These are phyloP conservation scores for Panagrolaimus sp. DNA, from an alignment of 1,140 invertebrate species.

Conservation along the genomic window DNA sequence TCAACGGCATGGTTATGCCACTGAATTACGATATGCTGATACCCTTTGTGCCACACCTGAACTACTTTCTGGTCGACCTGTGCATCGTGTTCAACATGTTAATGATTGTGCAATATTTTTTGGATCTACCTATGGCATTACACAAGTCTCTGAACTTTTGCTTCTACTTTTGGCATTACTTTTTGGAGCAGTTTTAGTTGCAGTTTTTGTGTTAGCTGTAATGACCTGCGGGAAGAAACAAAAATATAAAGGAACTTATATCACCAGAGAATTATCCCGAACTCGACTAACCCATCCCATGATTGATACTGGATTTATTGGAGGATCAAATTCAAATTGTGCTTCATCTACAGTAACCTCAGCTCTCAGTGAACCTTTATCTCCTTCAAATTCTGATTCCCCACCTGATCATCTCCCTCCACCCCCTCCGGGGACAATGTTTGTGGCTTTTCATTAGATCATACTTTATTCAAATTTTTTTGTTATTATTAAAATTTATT, in stretches of 20 bases:
- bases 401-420: slow-evolving; percentile 2
- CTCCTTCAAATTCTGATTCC: slow-evolving; percentile 15
- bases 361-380: slow-evolving; percentile 24
- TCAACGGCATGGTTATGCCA: slow-evolving; percentile 24
- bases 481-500: no score
- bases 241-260: slow-evolving; percentile 49
- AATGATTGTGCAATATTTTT: slow-evolving; percentile 58
- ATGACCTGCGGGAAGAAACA: slow-evolving; percentile 39
- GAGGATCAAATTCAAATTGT: slow-evolving; percentile 18
- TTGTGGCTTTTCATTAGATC: slow-evolving; percentile 14
- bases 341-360: slow-evolving; percentile 24
- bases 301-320: slow-evolving; percentile 19
- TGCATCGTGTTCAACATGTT: slow-evolving; percentile 47
- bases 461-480: no score
- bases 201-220: slow-evolving; percentile 37
- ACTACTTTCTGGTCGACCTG: slow-evolving; percentile 37
- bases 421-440: slow-evolving; percentile 28
- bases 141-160: slow-evolving; percentile 47
- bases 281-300: slow-evolving; percentile 7
- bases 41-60: slow-evolving; percentile 41
- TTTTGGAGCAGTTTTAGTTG: slow-evolving; percentile 39
- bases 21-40: slow-evolving; percentile 40
- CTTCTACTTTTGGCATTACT: slow-evolving; percentile 44
- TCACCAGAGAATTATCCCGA: slow-evolving; percentile 39
- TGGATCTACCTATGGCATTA: slow-evolving; percentile 53